Conservation (phyloP, 2,888 invertebrate species). For the Incurvaria masculella region DNA sequence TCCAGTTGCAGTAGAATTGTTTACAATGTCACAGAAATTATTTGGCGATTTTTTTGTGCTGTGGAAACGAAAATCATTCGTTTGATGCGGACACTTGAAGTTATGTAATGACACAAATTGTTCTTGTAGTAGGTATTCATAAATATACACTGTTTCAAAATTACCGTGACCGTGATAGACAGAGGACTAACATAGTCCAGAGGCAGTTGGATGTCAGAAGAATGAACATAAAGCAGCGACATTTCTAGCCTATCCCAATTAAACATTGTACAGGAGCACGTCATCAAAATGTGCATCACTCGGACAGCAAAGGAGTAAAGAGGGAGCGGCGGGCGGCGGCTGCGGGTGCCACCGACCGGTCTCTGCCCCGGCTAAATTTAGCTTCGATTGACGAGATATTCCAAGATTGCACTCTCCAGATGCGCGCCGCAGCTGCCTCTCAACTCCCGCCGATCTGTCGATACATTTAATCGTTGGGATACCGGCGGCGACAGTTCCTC, state of each 20-base stretch:
- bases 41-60: too few relatives aligned
- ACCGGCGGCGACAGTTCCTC: neutral
- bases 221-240: too few relatives aligned
- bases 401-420: neutral
- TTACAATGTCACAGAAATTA: too few relatives aligned
- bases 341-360: neutral
- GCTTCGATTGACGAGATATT: neutral
- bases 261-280: neutral
- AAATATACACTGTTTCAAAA: too few relatives aligned
- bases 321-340: neutral
- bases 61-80: too few relatives aligned
- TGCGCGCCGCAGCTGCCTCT: neutral
- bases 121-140: too few relatives aligned
- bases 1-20: too few relatives aligned
- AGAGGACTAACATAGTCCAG: too few relatives aligned
- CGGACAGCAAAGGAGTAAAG: neutral
- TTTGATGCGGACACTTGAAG: too few relatives aligned
- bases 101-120: too few relatives aligned
- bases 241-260: neutral
- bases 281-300: neutral
- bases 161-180: too few relatives aligned
- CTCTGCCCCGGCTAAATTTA: neutral
- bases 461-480: neutral
- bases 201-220: too few relatives aligned
- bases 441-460: neutral